Conservation (phyloP, 2,797 vertebrate species). For the Ispidina picta region DNA sequence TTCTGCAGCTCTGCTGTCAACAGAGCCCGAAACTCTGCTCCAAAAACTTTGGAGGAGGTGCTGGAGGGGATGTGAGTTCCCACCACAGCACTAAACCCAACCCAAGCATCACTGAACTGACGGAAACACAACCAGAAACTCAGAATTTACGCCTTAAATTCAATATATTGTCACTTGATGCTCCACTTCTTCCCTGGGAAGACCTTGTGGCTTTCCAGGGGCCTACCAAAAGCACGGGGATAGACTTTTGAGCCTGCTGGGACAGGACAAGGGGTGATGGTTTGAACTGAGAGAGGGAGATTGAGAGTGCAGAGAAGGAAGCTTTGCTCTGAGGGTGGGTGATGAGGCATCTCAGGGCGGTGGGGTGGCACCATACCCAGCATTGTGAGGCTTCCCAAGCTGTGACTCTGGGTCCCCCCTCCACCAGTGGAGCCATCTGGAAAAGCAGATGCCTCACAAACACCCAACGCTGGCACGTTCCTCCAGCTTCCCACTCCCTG, state of each 20-base stretch:
- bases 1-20: accelerated
- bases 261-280: background rate
- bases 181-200: background rate
- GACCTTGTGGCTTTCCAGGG: background rate
- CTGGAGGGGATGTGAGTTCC: background rate
- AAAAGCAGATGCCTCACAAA: background rate
- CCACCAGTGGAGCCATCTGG: background rate
- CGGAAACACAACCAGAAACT: background rate
- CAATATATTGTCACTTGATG: background rate
- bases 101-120: background rate
- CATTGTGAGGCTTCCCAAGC: background rate
- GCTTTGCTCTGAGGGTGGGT: background rate
- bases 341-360: background rate
- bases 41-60: background rate
- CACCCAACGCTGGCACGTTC: accelerated
- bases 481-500: background rate
- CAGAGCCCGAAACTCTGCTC: background rate
- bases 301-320: background rate
- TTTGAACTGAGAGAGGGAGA: background rate
- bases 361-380: background rate
- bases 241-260: background rate
- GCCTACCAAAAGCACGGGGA: background rate
- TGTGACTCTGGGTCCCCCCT: background rate
- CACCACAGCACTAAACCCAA: background rate
- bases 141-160: background rate